phyloP scores from a whole-genome alignment of 2,113 vertebrate genomes.

The Astatoreochromis straeleni region DNA sequence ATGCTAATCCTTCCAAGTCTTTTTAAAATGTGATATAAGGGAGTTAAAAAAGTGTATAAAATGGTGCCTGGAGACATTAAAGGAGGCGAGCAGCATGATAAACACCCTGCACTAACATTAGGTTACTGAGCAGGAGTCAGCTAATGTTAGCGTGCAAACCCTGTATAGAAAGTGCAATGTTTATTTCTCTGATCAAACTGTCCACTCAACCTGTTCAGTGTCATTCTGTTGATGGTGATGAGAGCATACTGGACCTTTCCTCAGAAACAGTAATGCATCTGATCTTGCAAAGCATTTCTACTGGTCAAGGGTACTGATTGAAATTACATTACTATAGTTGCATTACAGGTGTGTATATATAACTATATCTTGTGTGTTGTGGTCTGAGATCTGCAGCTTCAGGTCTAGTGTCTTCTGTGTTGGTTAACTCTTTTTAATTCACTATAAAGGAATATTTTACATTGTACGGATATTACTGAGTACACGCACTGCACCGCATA shows the following conservation, averaged over 20 bases:
- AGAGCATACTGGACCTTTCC: neutral
- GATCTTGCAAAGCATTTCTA: neutral
- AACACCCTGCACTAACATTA: neutral
- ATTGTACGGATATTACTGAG: neutral
- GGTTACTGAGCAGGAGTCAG: neutral
- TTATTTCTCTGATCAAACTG: neutral
- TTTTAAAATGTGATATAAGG: conserved; percentile 34
- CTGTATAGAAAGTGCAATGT: neutral
- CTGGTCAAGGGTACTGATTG: neutral
- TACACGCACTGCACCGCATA: neutral
- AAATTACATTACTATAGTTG: neutral
- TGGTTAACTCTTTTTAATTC: neutral
- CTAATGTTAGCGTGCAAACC: neutral
- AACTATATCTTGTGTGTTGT: neutral
- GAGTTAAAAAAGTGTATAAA: conserved; percentile 8
- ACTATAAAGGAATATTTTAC: neutral
- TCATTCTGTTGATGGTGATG: neutral
- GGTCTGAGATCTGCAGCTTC: neutral
- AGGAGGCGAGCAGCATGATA: conserved; percentile 17
- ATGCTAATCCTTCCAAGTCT: conserved; percentile 17
- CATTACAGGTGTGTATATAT: neutral
- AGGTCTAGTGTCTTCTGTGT: neutral
- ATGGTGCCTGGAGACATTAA: conserved; percentile 9
- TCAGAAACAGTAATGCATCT: neutral
- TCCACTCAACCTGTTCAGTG: neutral